These are phyloP conservation scores for Gymnocypris eckloni DNA, from an alignment of 2,797 vertebrate genomes.

Conservation along the genomic window DNA sequence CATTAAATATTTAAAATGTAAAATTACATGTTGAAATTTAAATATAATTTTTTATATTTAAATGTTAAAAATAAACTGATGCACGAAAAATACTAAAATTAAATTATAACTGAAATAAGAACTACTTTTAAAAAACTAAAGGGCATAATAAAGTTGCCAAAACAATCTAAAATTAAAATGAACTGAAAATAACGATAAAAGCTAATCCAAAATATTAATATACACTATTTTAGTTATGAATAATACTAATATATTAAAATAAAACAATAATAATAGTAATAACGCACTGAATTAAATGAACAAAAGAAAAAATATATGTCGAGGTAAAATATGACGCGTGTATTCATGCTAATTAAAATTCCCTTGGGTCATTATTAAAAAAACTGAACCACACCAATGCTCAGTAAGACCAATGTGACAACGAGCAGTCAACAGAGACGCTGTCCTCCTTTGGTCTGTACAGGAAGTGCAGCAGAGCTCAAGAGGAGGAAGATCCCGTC, in stretches of 20 bases:
- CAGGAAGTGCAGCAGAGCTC: slow-evolving; percentile 35
- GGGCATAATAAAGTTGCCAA: not conserved
- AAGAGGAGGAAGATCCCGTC: slow-evolving; percentile 25
- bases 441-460: slow-evolving; percentile 42
- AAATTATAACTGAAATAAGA: not conserved
- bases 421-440: not conserved
- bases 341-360: not conserved
- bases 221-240: not conserved
- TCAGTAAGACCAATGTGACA: not conserved
- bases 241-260: not conserved
- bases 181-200: not conserved
- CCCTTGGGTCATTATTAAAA: not conserved
- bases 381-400: not conserved
- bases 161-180: not conserved
- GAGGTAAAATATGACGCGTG: not conserved
- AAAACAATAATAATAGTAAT: too few species aligned
- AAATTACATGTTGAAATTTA: too few species aligned
- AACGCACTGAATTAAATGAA: not conserved
- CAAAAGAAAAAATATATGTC: not conserved
- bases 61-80: not conserved
- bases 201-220: not conserved
- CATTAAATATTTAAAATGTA: too few species aligned
- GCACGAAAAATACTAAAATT: not conserved
- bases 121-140: not conserved
- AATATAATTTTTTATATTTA: not conserved